Evolutionary conservation across 2,797 vertebrate species (phyloP), one percentile per base, ranked within the genome.

Genomic region (Borostomias antarcticus): DNA sequence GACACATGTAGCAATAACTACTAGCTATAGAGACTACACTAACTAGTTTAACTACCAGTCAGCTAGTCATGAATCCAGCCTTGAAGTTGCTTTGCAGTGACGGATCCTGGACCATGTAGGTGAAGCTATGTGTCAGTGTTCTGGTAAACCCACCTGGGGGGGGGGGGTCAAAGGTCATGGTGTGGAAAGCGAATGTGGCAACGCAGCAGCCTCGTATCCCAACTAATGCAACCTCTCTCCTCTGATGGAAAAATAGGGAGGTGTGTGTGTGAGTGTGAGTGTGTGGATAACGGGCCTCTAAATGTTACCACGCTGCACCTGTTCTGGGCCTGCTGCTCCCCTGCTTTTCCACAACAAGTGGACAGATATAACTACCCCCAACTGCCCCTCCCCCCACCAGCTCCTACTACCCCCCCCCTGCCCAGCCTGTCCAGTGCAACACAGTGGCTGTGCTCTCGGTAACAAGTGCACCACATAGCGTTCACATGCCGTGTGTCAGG

Each of bases 271-370:
- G 57, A 73, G 62, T 79, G 75, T 81, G 69, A 70, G 66, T 73
- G 52, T 74, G n/a, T n/a, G n/a, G n/a, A n/a, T n/a, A n/a, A n/a
- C n/a, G n/a, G n/a, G 58, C 59, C 64, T 80, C 40, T 69, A 84
- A 84, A 83, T 86, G 85, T 87, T 85, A 85, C 72, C 69, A 32
- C 13, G 56, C 76, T 68, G 79, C 83, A 84, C 83, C 83, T 85
- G 84, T 86, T 75, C 61, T 21, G 30, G 40, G 50, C 60, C 72
- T 45, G n/a, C n/a, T n/a, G 30, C 50, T 51, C 35, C 64, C 69
- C 70, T 72, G 57, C 72, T 85, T 83, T 85, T 85, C 85, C 83
- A 86, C 76, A 81, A 79, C 62, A 82, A 84, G 82, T 80, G 73
- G 75, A 81, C 70, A 58, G 81, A 86, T 81, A 82, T 81, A 80